Percentiles rank a stretch among this genome's conserved stretches.
These are phyloP conservation scores for Globicephala melas DNA, from an alignment of 2,113 vertebrate species.

Conservation along the genomic window DNA sequence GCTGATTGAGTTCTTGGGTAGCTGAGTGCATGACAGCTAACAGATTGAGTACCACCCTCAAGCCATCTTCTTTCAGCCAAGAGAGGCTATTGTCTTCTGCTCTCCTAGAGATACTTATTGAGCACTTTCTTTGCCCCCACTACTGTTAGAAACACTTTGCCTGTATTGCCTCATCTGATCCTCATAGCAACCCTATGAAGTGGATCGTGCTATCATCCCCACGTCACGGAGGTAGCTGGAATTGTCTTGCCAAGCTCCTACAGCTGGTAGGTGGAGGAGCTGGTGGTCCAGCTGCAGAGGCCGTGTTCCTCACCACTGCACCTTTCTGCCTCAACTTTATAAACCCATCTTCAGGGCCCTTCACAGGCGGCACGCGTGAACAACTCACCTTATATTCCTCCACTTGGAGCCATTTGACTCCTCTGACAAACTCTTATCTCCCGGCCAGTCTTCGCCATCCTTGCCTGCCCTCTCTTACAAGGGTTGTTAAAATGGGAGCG, in stretches of 20 bases:
- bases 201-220: neutral
- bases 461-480: neutral
- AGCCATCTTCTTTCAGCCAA: neutral
- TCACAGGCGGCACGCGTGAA: neutral
- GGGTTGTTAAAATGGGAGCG: constrained; percentile 58
- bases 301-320: neutral
- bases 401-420: neutral
- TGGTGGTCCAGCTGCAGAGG: neutral
- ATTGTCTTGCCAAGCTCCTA: neutral
- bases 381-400: neutral
- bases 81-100: neutral
- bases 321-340: neutral
- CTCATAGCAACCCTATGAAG: neutral
- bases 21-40: neutral
- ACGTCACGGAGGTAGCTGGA: neutral
- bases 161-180: neutral
- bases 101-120: neutral
- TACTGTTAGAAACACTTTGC: neutral
- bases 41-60: neutral
- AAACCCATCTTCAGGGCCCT: neutral
- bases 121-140: neutral
- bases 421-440: constrained; percentile 49
- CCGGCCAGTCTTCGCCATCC: neutral
- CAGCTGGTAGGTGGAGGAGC: neutral
- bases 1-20: neutral